These are phyloP conservation scores for Copidosoma aretas DNA, from an alignment of 2,888 invertebrate genomes.

Conservation along the genomic window DNA sequence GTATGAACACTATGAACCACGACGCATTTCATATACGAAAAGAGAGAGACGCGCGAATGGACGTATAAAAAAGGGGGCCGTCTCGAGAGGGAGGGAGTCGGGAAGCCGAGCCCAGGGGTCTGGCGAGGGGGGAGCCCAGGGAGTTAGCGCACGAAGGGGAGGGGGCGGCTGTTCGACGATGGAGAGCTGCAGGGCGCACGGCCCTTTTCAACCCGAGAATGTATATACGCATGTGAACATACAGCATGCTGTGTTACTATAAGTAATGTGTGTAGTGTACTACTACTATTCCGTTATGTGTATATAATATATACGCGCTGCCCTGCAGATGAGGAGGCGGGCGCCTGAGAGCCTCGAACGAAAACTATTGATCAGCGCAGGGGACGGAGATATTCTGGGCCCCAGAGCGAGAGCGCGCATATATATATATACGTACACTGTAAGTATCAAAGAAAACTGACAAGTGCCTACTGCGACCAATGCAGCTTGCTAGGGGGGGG, in stretches of 20 bases:
- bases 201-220: too few species aligned
- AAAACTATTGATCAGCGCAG: constrained; percentile 39
- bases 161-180: background rate
- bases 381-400: background rate
- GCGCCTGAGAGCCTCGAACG: constrained; percentile 27
- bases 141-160: background rate
- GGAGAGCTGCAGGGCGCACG: constrained; percentile 5
- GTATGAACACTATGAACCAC: too few species aligned
- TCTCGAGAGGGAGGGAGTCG: constrained; percentile 6
- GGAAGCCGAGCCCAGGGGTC: constrained; percentile 1
- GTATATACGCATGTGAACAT: too few species aligned
- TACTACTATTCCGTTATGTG: background rate
- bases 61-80: constrained; percentile 30
- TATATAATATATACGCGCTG: background rate
- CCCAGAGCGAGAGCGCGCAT: background rate
- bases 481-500: background rate
- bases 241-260: background rate
- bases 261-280: too few species aligned
- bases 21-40: background rate
- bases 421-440: background rate
- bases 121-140: background rate
- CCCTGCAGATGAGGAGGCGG: background rate
- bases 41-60: constrained; percentile 1
- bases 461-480: background rate
- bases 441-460: background rate